Conservation (phyloP, 2,113 vertebrate genomes). For the Spea bombifrons region DNA sequence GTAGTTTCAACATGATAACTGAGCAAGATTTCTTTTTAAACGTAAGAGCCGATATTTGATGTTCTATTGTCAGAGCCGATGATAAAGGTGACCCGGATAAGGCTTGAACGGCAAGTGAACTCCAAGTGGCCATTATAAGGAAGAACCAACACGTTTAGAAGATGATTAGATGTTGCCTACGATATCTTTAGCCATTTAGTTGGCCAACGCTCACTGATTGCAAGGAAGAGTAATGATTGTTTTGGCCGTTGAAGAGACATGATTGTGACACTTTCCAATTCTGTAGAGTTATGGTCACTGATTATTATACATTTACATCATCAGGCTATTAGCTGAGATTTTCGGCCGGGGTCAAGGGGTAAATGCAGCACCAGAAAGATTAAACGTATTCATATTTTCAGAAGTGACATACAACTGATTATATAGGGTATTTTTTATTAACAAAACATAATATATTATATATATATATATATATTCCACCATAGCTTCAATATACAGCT, state of each 20-base stretch:
- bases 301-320: conserved; percentile 2
- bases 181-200: conserved; percentile 35
- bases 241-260: conserved; percentile 12
- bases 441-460: too few species aligned
- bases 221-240: conserved; percentile 30
- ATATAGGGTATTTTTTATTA: too few species aligned
- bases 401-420: too few species aligned
- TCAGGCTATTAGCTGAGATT: not conserved
- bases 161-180: conserved; percentile 38
- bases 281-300: not conserved
- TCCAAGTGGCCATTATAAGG: conserved; percentile 37
- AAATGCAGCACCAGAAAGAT: not conserved
- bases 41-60: conserved; percentile 1
- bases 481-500: too few species aligned
- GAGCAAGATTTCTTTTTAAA: too few species aligned
- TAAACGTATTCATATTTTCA: conserved; percentile 3
- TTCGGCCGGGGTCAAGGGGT: not conserved
- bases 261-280: conserved; percentile 8
- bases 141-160: conserved; percentile 23
- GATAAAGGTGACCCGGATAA: conserved; percentile 10
- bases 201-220: conserved; percentile 33
- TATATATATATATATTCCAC: not conserved
- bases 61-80: conserved; percentile 14
- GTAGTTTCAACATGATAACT: too few species aligned
- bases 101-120: conserved; percentile 32